Conservation (phyloP, 2,888 invertebrate species). For the Leptinotarsa peninsularis region DNA sequence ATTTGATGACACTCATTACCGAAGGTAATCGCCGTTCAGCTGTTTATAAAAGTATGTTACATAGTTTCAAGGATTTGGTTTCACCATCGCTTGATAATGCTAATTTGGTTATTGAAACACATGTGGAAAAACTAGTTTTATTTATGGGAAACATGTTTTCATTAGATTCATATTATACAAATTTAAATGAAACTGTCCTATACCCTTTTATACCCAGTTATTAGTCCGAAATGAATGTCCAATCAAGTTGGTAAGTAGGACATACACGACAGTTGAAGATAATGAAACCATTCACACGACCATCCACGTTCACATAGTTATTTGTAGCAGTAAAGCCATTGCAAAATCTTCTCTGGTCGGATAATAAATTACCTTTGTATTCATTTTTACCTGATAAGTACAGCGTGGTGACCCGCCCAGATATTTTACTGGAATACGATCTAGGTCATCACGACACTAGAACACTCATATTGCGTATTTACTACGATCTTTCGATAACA, state of each 20-base stretch:
- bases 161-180: too few species aligned
- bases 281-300: slow-evolving; percentile 47
- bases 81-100: too few species aligned
- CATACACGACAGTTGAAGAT: slow-evolving; percentile 41
- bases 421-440: slow-evolving; percentile 43
- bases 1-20: not conserved
- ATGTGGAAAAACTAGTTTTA: too few species aligned
- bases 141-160: too few species aligned
- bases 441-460: slow-evolving; percentile 48
- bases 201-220: too few species aligned
- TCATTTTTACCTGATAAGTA: slow-evolving; percentile 47
- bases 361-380: slow-evolving; percentile 48
- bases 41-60: too few species aligned
- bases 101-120: too few species aligned
- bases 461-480: slow-evolving; percentile 44
- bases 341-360: slow-evolving; percentile 45
- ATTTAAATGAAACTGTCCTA: too few species aligned
- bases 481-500: slow-evolving; percentile 43
- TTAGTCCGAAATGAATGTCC: not conserved
- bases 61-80: too few species aligned
- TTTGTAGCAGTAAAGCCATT: slow-evolving; percentile 43
- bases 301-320: slow-evolving; percentile 50
- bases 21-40: too few species aligned
- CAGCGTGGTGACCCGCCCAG: slow-evolving; percentile 45
- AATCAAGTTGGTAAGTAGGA: slow-evolving; percentile 35